These are phyloP conservation scores for Rhinogobius similis DNA, from an alignment of 2,113 vertebrate genomes.

Conservation along the genomic window DNA sequence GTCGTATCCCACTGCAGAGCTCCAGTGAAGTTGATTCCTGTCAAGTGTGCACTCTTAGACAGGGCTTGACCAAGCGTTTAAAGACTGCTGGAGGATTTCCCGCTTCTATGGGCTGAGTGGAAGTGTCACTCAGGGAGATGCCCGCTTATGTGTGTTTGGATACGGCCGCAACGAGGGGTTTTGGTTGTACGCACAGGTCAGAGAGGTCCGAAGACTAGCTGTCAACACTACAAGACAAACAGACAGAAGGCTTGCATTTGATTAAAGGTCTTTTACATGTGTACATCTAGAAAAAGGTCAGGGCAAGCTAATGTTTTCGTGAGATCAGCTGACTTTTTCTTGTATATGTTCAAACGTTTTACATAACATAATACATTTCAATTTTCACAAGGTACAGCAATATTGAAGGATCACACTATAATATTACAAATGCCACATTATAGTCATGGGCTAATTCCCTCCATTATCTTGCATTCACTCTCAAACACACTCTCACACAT, in stretches of 20 bases:
- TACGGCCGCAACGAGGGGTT: slow-evolving; percentile 26
- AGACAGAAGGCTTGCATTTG: slow-evolving; percentile 18
- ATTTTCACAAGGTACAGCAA: too few relatives aligned
- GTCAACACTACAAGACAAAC: slow-evolving; percentile 23
- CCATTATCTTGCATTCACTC: too few relatives aligned
- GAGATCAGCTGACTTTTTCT: background rate
- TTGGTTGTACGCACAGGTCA: slow-evolving; percentile 39
- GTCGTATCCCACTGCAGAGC: slow-evolving; percentile 33
- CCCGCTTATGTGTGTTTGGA: slow-evolving; percentile 11
- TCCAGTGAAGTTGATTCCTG: slow-evolving; percentile 64
- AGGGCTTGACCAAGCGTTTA: slow-evolving; percentile 67
- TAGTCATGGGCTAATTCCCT: too few relatives aligned
- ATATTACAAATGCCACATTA: too few relatives aligned
- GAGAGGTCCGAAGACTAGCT: slow-evolving; percentile 26
- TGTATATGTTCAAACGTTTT: background rate
- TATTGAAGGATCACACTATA: too few relatives aligned
- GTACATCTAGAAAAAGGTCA: background rate
- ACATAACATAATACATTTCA: background rate
- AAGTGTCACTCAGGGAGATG: slow-evolving; percentile 60
- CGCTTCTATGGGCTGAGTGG: slow-evolving; percentile 52
- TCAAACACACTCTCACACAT: too few relatives aligned
- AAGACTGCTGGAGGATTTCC: slow-evolving; percentile 63
- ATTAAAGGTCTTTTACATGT: slow-evolving; percentile 20
- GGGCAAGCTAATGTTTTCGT: background rate
- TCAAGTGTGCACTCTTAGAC: slow-evolving; percentile 61